Base-by-base conservation (phyloP, 2,113 vertebrate genomes). In the Campylorhamphus procurvoides region DNA sequence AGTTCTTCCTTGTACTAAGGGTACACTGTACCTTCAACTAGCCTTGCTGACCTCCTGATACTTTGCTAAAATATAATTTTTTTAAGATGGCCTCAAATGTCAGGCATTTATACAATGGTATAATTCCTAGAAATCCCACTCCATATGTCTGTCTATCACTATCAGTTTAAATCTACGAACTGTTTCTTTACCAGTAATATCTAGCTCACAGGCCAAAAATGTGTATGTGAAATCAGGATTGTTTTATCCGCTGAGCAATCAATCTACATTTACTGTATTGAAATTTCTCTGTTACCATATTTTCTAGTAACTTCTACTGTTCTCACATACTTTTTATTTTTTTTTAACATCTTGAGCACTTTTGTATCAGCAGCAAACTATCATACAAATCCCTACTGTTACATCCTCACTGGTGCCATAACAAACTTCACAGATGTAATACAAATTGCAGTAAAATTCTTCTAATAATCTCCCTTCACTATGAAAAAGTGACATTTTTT, bases 271-370 rank as follows among this genome's bases (percentile, higher is more conserved):
- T 67, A 42, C 8, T 59, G 33, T 40, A 73, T 2, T 39, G 22
- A 37, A 22, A 87, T 11, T 58, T 49, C 37, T 52, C 25, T 39
- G 9, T 42, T 63, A 39, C 8, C 0, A 0, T 12, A 2, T 33
- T 33, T 55, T 79, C 42, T 24, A 63, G 18, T 63, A 73, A 81
- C 14, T 87, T 49, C 55, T 82, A 29, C 14, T 74, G 59, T 35
- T 60, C 18, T 82, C 60, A 33, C 13, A 31, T 14, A 24, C 25
- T 50, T 50, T 50, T 50, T 13, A 8, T 50, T 78, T 78, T 29
- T 77, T 77, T 76, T 74, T 39, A n/a, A 46, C 17, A 68, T 22
- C 33, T 81, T 1, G 0, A 84, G 63, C 18, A 64, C 20, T 73
- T 49, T 44, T 76, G 5, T 50, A 73, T 33, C 22, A 84, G 47